Percentiles rank a stretch among this genome's conserved stretches.
These are phyloP conservation scores for Watsonalla binaria DNA, from an alignment of 2,888 invertebrate species.

Conservation along the genomic window DNA sequence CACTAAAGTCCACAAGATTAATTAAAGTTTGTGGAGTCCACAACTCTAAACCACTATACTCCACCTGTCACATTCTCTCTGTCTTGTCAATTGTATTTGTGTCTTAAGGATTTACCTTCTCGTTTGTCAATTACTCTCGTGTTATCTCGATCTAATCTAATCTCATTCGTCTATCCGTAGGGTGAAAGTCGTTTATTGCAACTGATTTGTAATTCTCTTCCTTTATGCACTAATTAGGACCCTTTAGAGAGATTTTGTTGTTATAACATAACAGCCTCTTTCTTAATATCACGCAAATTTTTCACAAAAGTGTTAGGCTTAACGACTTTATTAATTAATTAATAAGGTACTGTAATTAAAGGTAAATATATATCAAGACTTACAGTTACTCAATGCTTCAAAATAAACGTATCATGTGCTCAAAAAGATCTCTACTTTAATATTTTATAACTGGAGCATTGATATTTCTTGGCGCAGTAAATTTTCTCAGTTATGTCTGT, in stretches of 20 bases:
- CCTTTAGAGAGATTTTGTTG: constrained; percentile 18
- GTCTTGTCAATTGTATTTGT: constrained; percentile 45
- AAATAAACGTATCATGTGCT: no score
- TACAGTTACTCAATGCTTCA: no score
- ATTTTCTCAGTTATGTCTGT: constrained; percentile 12
- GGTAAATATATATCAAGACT: no score
- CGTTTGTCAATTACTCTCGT: constrained; percentile 59
- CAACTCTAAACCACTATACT: no score
- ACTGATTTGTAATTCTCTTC: constrained; percentile 13
- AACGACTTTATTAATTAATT: no score
- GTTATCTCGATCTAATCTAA: constrained; percentile 62
- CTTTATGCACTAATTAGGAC: constrained; percentile 21
- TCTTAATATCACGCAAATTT: constrained; percentile 11
- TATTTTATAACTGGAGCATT: no score
- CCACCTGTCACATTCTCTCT: constrained; percentile 36
- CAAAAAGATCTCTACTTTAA: no score
- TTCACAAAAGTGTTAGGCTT: neutral
- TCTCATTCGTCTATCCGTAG: constrained; percentile 47
- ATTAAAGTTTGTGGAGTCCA: no score
- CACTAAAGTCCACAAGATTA: no score
- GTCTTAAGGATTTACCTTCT: constrained; percentile 55
- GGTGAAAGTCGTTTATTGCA: constrained; percentile 56
- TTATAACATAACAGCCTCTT: constrained; percentile 23
- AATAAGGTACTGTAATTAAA: no score
- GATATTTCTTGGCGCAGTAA: neutral